Evolutionary conservation across 2,888 invertebrate genomes (phyloP).

Genomic region (Ophion slaviceki): DNA sequence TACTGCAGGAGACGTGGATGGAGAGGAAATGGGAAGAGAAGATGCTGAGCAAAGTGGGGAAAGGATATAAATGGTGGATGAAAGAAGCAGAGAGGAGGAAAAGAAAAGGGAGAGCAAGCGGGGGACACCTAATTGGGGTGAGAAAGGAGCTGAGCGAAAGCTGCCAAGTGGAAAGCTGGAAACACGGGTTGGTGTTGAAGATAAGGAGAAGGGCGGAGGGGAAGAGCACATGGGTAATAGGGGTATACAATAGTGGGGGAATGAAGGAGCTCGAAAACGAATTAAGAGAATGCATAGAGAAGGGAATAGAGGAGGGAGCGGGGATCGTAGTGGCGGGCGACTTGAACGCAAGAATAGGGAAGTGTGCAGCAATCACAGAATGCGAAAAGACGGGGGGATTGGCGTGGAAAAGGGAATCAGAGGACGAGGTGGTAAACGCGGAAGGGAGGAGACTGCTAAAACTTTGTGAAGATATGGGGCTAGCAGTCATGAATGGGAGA

Average conservation of each 20-base stretch:
- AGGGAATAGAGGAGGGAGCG: neutral
- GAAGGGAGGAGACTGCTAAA: neutral
- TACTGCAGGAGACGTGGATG: conserved; percentile 56
- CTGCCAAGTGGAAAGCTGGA: conserved; percentile 25
- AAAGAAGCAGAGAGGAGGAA: no score
- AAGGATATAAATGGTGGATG: neutral
- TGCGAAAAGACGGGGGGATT: no score
- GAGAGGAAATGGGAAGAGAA: conserved; percentile 43
- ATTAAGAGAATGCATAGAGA: neutral
- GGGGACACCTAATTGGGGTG: conserved; percentile 8
- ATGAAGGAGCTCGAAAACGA: no score
- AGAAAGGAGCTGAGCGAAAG: conserved; percentile 5
- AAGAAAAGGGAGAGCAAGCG: no score
- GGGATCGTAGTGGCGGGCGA: conserved; percentile 31
- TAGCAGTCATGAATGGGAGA: no score
- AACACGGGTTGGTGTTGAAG: conserved; percentile 8
- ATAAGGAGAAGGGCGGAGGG: no score
- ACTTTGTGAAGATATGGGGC: no score
- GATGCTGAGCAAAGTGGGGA: conserved; percentile 3
- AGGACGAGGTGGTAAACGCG: neutral
- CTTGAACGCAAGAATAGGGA: conserved; percentile 25
- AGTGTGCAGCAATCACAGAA: no score
- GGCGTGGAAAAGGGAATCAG: neutral
- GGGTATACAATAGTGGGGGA: no score
- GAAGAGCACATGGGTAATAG: no score